Base-by-base conservation (phyloP, 1,140 invertebrate species). In the Mizuhopecten yessoensis region DNA sequence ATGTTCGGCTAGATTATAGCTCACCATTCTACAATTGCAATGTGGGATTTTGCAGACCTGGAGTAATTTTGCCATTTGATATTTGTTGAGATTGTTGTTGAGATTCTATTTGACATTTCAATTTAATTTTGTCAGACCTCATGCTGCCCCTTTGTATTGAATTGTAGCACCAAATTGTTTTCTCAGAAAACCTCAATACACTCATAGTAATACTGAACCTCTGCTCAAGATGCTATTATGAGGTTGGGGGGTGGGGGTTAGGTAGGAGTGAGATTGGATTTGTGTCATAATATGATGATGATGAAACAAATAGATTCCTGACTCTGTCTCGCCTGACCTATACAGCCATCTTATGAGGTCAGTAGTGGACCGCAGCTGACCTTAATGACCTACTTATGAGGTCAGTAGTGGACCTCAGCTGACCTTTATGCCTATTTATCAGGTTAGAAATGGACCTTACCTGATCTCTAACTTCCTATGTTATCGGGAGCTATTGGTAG, bases 111-210 rank as follows among this genome's bases (percentile, higher is more conserved):
- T 75, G 57, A 75, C 57, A 75, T 2, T 75, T 75, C 57, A 75
- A 75, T 45, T 75, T 23, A 29, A n/a, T 29, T 75, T 75, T 75
- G 57, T 75, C 23, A 75, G 23, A 75, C 23, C n/a, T 75, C n/a
- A 75, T 29, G 57, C 57, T n/a, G 17, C 5, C 42, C 17, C 3
- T 23, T 75, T 29, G 5, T 17, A 29, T 75, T 75, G 23, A 75
- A 75, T 75, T 75, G 57, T 29, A 75, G 23, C 57, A 75, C n/a
- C 57, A 75, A 75, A 75, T 75, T 75, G 57, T 75, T 75, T 75
- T 75, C 57, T 29, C 20, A 75, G 57, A 75, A 75, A 75, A 75
- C 23, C 23, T 75, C n/a, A 29, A 75, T 75, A 29, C 57, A 75
- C 57, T 5, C 13, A 39, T 29, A 3, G 57, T 29, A 29, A 75